Evolutionary conservation across 2,888 invertebrate species (phyloP).

Genomic region (Trissonchulus sp.): DNA sequence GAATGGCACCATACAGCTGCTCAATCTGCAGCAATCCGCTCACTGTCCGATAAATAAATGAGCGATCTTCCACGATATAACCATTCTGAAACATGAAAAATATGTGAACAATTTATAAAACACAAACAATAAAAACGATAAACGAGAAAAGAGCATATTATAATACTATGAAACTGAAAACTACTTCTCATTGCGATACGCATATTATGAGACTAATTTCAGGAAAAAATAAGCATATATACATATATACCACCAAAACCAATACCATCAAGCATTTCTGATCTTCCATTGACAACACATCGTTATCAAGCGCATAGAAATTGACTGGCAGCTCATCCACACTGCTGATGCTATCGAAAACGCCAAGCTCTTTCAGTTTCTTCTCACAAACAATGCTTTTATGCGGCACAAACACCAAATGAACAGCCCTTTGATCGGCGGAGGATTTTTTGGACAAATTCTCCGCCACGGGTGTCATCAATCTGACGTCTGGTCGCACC

Average conservation of each 20-base stretch:
- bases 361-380: conserved; percentile 26
- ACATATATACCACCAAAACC: not conserved
- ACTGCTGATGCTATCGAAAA: conserved; percentile 15
- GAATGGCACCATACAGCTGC: conserved; percentile 12
- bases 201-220: no score
- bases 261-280: not conserved
- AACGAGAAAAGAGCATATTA: not conserved
- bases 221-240: no score
- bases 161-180: no score
- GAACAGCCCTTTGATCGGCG: conserved; percentile 21
- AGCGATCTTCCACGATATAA: not conserved
- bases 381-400: conserved; percentile 3
- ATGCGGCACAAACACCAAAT: conserved; percentile 29
- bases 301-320: conserved; percentile 23
- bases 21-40: conserved; percentile 24
- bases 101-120: not conserved
- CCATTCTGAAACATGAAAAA: not conserved
- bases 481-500: not conserved
- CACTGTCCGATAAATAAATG: not conserved
- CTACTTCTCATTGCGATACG: no score
- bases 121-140: conserved; percentile 18
- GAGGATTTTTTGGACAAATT: not conserved
- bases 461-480: not conserved
- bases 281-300: conserved; percentile 29
- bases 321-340: conserved; percentile 26